Base-by-base conservation (phyloP, 1,140 invertebrate species). In the Drosophila elegans region DNA sequence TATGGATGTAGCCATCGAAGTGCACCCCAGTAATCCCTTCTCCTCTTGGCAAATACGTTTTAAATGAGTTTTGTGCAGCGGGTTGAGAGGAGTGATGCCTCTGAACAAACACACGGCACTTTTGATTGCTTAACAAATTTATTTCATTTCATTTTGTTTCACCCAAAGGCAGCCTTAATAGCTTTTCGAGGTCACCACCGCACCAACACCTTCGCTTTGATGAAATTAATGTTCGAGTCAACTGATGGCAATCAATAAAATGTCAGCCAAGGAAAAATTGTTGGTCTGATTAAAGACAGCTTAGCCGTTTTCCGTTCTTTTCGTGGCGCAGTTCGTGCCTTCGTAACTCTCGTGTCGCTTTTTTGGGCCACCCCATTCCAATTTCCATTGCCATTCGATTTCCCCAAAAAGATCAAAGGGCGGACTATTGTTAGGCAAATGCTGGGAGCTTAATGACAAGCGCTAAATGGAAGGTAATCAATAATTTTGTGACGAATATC, bases 211-310 rank as follows among this genome's bases (percentile, higher is more conserved):
- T 11, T 9, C 34, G 54, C 61, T 67, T 60, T 76, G 56, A 49
- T 44, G 44, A 80, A 80, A 80, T 80, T 80, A 80, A 80, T 80
- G 77, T 64, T 32, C 59, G 51, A 75, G 55, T 54, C 63, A 72
- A 76, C 72, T 56, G 61, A 46, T 62, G 78, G 78, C 78, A 81
- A 81, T 81, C 78, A 80, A 80, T 81, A 81, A 80, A 66, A 66
- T 59, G 78, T 80, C 78, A 80, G 61, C 25, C 52, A 11, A 42
- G 64, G 49, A 57, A 61, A 72, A 80, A 80, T 80, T 76, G 72
- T 56, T 53, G 55, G 67, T 53, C 64, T 62, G 78, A 81, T 81
- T 81, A 80, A 81, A 80, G 78, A 72, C 55, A 66, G 62, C 55
- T 69, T 49, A 55, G 54, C 48, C 29, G 16, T 10, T 27, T 46